phyloP scores from a whole-genome alignment of 2,113 vertebrate species.

The Bubalus kerabau region DNA sequence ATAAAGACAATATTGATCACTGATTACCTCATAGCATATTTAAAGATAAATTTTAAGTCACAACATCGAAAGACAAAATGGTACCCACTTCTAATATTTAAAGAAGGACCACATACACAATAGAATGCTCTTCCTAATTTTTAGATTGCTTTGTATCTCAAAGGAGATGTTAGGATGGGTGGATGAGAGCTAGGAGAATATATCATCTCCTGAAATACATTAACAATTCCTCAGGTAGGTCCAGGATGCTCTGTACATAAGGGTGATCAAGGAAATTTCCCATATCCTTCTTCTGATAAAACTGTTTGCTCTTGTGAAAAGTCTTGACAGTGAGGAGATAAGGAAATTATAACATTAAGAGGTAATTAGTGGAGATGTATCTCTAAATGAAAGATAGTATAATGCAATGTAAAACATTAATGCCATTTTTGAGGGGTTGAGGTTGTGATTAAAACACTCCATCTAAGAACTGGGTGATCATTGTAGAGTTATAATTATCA shows the following conservation, averaged over 20 bases:
- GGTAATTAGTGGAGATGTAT: background rate
- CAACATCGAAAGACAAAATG: background rate
- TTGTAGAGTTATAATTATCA: background rate
- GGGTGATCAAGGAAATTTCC: background rate
- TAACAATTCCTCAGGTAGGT: background rate
- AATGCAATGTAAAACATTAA: background rate
- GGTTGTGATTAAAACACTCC: background rate
- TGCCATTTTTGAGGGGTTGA: background rate
- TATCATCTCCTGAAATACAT: background rate
- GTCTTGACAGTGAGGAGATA: background rate
- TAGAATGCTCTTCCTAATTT: background rate
- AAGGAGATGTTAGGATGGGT: background rate
- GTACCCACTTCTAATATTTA: background rate
- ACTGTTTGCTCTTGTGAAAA: background rate
- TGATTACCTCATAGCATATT: background rate
- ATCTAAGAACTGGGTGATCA: background rate
- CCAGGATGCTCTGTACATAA: background rate
- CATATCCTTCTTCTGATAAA: background rate
- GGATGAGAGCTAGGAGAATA: background rate
- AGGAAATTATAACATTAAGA: conserved; percentile 3
- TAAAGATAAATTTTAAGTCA: background rate
- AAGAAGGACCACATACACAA: background rate
- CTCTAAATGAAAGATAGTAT: background rate
- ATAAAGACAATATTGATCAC: background rate
- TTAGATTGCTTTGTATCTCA: conserved; percentile 4